Base-by-base conservation (phyloP, 2,888 invertebrate species). In the Leptopilina drosophilae region DNA sequence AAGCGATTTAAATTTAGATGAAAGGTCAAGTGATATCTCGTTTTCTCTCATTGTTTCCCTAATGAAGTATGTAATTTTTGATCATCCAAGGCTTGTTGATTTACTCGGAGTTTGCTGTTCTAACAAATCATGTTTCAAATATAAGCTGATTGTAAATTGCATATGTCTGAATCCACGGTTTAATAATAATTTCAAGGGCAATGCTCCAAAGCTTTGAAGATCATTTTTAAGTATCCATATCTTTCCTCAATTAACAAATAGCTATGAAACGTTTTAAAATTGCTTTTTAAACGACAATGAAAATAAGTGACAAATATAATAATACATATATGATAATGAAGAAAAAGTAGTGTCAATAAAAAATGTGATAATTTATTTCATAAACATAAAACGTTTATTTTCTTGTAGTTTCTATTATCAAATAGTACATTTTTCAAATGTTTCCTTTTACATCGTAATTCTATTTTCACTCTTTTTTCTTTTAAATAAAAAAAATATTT, bases 231-330 rank as follows among this genome's bases (percentile, higher is more conserved):
- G 14, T 14, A 42, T 66, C 4, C 15, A 42, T n/a, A 66, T 66
- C 42, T 66, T 42, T 66, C 9, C 14, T 40, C 40, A 65, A 8
- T 65, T 42, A 40, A 42, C 65, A 65, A 64, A 65, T 65, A 65
- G 62, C 62, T 62, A 20, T 62, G 15, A 8, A 62, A 62, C 20
- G 20, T 9, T 65, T 33, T 65, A 65, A 77, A 80, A 78, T 77
- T 77, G 79, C 78, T 69, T 78, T 83, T 78, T 83, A 81, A 78
- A 79, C 79, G 62, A 62, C 9, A 20, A 62, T 62, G 9, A n/a
- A 15, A 15, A 59, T 59, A 20, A 62, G 42, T 8, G 62, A 20
- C 20, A 62, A 15, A 4, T 11, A 62, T 15, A 62, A 62, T 20
- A 8, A 1, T 20, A 20, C 20, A 20, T 9, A 8, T 42, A 33